Percentiles rank a stretch among this genome's conserved stretches.
Evolutionary conservation across 2,797 vertebrate genomes (phyloP).

Genomic region (Tarsius wallacei): DNA sequence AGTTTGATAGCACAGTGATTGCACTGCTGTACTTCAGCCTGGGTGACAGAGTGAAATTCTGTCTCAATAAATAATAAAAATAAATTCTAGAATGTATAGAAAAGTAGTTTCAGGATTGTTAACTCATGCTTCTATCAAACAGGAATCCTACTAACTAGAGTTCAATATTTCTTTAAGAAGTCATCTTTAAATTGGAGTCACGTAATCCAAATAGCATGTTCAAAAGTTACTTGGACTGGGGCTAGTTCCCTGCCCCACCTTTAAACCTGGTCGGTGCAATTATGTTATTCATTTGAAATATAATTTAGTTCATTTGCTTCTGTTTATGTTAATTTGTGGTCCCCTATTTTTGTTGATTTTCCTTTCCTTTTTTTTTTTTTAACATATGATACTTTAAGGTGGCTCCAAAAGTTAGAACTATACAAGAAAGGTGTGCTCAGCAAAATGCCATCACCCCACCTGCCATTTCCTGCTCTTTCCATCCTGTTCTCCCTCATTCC

Average conservation of each 20-base stretch:
- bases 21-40: too few species aligned
- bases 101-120: neutral
- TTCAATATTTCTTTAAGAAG: neutral
- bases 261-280: neutral
- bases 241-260: neutral
- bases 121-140: neutral
- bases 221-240: neutral
- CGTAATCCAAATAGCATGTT: neutral
- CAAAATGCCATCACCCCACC: neutral
- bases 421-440: neutral
- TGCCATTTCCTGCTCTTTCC: neutral
- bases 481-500: neutral
- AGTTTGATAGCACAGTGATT: too few species aligned
- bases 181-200: neutral
- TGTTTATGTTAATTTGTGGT: neutral
- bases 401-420: too few species aligned
- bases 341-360: neutral
- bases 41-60: too few species aligned
- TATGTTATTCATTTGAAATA: neutral
- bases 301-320: neutral
- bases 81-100: neutral
- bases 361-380: neutral
- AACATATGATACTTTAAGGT: neutral
- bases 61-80: too few species aligned
- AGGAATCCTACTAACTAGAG: neutral